Base-by-base conservation (phyloP, 2,888 invertebrate genomes). In the Eupithecia tripunctaria region DNA sequence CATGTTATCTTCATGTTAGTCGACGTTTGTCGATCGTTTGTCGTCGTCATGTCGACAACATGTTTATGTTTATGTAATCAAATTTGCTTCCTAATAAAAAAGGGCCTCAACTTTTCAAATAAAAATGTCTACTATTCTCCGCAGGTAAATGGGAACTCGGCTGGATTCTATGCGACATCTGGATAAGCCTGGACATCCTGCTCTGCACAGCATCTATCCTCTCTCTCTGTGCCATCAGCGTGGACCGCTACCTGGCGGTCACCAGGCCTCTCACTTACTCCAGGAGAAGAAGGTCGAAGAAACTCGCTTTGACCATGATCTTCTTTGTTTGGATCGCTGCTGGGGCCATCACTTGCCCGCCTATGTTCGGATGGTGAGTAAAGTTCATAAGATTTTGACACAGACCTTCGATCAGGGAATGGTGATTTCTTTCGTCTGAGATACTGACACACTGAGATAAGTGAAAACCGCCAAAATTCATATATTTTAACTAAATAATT, bases 171-270 rank as follows among this genome's bases (percentile, higher is more conserved):
- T 97, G 97, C 87, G 97, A 97, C 86, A 96, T 97, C 78, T 99
- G 99, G 99, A 97, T 99, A 78, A 98, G 98, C 82, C 95, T 96
- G 92, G 99, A 99, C 90, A 98, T 99, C 70, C 96, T 99, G 77
- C 96, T 99, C 68, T 99, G 98, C 91, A 99, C 99, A 0, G 98
- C 98, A 0, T 98, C 98, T 72, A 99, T 99, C 84, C 95, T 99
- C 47, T 98, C 98, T 81, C 95, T 99, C 75, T 98, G 98, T 87
- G 98, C 98, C 71, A 99, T 99, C 91, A 98, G 98, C 83, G 96
- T 99, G 77, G 97, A 97, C 91, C 95, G 97, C 81, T 99, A 99
- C 91, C 95, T 99, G 81, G 99, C 99, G 27, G 98, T 99, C 71
- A 99, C 98, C 63, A 97, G 97, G 84, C 99, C 99, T 0, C 93